These are phyloP conservation scores for Sitodiplosis mosellana DNA, from an alignment of 1,140 invertebrate genomes.

Conservation along the genomic window DNA sequence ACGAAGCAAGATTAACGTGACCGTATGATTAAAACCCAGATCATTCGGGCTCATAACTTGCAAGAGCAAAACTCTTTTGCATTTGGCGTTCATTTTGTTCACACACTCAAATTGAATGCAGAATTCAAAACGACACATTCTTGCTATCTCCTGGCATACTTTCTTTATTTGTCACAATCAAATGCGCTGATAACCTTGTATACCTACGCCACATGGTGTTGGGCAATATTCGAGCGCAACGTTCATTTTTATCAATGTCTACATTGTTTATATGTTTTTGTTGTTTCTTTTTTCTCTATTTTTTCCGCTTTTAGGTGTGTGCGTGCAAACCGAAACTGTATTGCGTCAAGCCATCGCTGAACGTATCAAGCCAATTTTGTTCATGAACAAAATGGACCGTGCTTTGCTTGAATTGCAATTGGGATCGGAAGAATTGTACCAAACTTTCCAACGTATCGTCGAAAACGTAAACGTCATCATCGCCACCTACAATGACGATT, in stretches of 20 bases:
- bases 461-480: conserved; percentile 99
- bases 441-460: conserved; percentile 98
- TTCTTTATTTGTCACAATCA: not conserved
- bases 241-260: too few relatives aligned
- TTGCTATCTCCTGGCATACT: not conserved
- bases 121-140: too few relatives aligned
- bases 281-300: not conserved
- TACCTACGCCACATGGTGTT: not conserved
- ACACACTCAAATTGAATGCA: too few relatives aligned
- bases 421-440: conserved; percentile 91
- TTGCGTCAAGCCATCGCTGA: conserved; percentile 97
- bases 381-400: conserved; percentile 99
- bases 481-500: conserved; percentile 94
- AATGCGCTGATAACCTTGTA: not conserved
- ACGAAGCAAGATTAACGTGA: too few relatives aligned
- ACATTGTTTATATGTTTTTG: too few relatives aligned
- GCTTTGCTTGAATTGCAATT: conserved; percentile 89
- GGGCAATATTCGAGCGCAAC: too few relatives aligned
- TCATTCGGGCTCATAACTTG: too few relatives aligned
- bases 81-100: too few relatives aligned
- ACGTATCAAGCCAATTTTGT: conserved; percentile 95
- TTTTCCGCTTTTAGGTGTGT: conserved; percentile 59
- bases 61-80: too few relatives aligned
- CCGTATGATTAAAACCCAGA: too few relatives aligned
- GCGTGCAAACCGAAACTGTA: conserved; percentile 98